phyloP scores from a whole-genome alignment of 2,113 vertebrate genomes.

The Equus przewalskii region DNA sequence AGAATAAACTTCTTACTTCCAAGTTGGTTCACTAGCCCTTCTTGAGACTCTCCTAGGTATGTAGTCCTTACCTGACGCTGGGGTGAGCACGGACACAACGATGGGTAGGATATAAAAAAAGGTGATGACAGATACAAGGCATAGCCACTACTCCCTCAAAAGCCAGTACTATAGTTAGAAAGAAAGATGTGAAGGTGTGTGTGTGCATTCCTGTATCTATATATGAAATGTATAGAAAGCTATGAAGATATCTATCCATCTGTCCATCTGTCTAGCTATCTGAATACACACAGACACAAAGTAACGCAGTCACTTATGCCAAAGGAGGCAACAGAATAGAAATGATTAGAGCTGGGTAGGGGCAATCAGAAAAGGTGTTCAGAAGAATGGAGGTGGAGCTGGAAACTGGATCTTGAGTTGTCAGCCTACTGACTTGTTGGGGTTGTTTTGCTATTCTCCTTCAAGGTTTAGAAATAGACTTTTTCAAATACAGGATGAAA shows the following conservation, averaged over 20 bases:
- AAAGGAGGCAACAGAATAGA: background rate
- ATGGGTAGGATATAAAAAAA: background rate
- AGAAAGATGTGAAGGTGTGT: background rate
- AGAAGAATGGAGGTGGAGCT: background rate
- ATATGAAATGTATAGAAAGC: background rate
- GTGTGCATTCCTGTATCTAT: background rate
- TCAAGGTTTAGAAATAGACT: background rate
- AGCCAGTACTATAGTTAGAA: background rate
- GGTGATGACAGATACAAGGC: background rate
- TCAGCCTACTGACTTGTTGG: background rate
- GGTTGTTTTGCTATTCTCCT: background rate
- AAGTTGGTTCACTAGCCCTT: background rate
- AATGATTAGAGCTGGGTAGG: background rate
- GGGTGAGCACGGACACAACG: background rate
- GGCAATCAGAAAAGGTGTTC: background rate
- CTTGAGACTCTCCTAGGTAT: background rate
- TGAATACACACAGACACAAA: background rate
- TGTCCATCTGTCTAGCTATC: background rate
- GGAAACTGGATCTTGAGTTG: background rate
- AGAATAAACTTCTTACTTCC: background rate
- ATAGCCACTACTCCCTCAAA: background rate
- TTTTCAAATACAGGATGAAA: slow-evolving; percentile 10
- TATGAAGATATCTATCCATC: background rate
- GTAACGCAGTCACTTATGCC: background rate
- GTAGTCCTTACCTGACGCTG: background rate